Evolutionary conservation across 1,140 invertebrate genomes (phyloP).

Genomic region (Calosoma granatense): DNA sequence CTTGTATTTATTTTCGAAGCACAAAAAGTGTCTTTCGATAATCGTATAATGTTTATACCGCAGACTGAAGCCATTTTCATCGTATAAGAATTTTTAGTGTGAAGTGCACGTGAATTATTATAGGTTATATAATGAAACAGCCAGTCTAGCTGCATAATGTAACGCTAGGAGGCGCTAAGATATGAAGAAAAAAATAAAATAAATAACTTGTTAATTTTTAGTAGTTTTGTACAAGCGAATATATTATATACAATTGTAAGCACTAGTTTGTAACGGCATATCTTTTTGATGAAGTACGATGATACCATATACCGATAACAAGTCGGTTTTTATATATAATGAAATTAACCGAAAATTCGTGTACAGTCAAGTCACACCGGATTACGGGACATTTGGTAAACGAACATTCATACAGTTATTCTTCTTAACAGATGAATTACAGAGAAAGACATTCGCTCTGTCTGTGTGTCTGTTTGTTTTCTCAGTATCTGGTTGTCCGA

Average conservation of each 20-base stretch:
- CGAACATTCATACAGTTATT: no score
- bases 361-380: background rate
- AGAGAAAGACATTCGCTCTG: no score
- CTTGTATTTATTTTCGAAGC: constrained; percentile 4
- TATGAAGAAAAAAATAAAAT: background rate
- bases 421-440: no score
- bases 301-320: no score
- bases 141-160: background rate
- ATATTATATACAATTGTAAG: background rate
- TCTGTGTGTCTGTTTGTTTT: background rate
- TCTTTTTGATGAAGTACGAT: constrained; percentile 1
- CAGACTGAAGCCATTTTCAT: constrained; percentile 3
- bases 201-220: constrained; percentile 2
- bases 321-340: background rate
- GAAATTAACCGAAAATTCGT: background rate
- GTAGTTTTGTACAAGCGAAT: constrained; percentile 6
- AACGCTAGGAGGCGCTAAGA: background rate
- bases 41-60: constrained; percentile 3
- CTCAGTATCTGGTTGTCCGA: background rate
- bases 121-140: background rate
- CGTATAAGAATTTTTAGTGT: constrained; percentile 1
- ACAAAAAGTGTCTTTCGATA: constrained; percentile 7
- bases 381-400: background rate
- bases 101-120: background rate
- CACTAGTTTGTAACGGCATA: background rate